A percentile compares a stretch with the other conserved stretches of the same genome.
Conservation (phyloP, 2,113 vertebrate species). For the Aplodontia rufa region DNA sequence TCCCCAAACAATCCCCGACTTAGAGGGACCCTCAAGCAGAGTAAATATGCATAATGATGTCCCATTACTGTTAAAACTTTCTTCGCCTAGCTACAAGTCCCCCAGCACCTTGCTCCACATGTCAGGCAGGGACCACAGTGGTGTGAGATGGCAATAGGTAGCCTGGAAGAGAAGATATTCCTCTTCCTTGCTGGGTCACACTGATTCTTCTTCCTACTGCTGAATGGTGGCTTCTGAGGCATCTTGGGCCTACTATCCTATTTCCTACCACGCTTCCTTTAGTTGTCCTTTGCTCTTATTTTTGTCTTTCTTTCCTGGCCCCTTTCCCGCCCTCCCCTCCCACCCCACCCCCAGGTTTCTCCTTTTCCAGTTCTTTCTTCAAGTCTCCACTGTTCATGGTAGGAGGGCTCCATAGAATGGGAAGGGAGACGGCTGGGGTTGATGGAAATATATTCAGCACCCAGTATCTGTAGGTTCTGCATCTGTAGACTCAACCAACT, state of each 20-base stretch:
- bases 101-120: not conserved
- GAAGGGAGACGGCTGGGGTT: not conserved
- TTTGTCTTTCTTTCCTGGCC: not conserved
- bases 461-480: too few relatives aligned
- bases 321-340: not conserved
- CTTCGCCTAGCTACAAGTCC: not conserved
- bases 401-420: not conserved
- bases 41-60: not conserved
- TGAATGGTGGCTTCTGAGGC: not conserved
- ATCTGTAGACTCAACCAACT: not conserved
- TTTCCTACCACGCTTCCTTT: not conserved
- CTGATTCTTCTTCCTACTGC: not conserved
- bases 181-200: not conserved
- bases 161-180: not conserved
- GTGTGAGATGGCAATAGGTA: not conserved
- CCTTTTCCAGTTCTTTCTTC: not conserved
- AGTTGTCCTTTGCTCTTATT: not conserved
- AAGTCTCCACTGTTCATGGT: not conserved
- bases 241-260: not conserved
- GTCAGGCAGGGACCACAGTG: not conserved
- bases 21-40: not conserved
- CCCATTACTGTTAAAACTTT: not conserved
- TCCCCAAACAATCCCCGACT: not conserved
- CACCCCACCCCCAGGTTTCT: not conserved
- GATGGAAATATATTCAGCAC: not conserved